Conservation (phyloP, 2,888 invertebrate genomes). For the Dione juno region DNA sequence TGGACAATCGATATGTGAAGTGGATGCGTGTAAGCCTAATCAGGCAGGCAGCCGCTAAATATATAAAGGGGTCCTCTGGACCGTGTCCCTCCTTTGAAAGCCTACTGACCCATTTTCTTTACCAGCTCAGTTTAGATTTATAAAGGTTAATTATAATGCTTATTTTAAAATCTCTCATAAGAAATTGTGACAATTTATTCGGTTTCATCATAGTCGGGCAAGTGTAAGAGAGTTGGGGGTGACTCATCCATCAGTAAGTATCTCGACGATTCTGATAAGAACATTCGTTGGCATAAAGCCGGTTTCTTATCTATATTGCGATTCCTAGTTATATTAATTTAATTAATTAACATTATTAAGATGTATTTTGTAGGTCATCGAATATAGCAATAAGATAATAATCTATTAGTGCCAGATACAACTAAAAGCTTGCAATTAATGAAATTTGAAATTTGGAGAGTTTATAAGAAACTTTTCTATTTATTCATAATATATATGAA, state of each 20-base stretch:
- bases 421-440: constrained; percentile 9
- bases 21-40: constrained; percentile 65
- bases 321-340: constrained; percentile 8
- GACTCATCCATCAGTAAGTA: not conserved
- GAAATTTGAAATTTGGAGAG: not conserved
- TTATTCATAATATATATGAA: not conserved
- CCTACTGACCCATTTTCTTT: constrained; percentile 45
- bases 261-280: not conserved
- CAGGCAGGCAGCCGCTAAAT: constrained; percentile 56
- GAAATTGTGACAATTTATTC: not conserved
- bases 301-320: constrained; percentile 17
- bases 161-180: constrained; percentile 21
- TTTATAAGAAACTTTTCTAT: too few species aligned
- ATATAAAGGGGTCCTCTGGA: constrained; percentile 46
- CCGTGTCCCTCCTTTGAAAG: constrained; percentile 45
- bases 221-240: not conserved
- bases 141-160: constrained; percentile 22
- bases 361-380: constrained; percentile 16
- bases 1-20: constrained; percentile 70
- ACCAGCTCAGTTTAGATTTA: constrained; percentile 27
- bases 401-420: not conserved
- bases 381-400: constrained; percentile 17
- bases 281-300: not conserved
- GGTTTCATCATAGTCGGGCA: not conserved
- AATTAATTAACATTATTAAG: constrained; percentile 20